A percentile compares a stretch with the other conserved stretches of the same genome.
These are phyloP conservation scores for Harmothoe impar DNA, from an alignment of 2,888 invertebrate species.

Conservation along the genomic window DNA sequence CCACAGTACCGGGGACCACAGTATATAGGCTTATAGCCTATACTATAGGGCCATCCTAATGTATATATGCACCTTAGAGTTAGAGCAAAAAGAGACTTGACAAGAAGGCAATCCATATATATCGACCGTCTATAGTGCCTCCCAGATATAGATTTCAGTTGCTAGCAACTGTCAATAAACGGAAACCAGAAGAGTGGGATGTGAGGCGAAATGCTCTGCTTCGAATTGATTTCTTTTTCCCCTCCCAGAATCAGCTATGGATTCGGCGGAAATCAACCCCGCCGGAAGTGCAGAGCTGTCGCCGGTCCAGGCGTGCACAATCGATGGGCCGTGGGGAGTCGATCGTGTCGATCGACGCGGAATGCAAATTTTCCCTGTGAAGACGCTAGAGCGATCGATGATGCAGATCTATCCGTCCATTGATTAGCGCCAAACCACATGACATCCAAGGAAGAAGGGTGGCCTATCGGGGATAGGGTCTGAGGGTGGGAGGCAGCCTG, in stretches of 20 bases:
- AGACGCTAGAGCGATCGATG: constrained; percentile 22
- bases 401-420: constrained; percentile 47
- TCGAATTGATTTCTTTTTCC: not conserved
- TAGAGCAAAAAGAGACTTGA: not conserved
- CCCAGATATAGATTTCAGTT: constrained; percentile 32
- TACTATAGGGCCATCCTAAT: not conserved
- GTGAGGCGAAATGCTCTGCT: not conserved
- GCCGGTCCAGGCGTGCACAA: not conserved
- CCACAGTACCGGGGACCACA: not conserved
- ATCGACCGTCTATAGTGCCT: constrained; percentile 40
- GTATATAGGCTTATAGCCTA: not conserved
- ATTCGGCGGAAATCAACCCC: constrained; percentile 44
- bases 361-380: constrained; percentile 54
- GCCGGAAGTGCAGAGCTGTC: constrained; percentile 25
- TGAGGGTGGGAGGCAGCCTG: not conserved
- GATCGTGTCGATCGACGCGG: constrained; percentile 45
- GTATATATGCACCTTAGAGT: not conserved
- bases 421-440: not conserved
- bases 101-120: constrained; percentile 54
- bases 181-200: constrained; percentile 22
- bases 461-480: constrained; percentile 4
- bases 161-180: constrained; percentile 14
- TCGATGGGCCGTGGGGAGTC: constrained; percentile 41
- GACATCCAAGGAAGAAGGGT: constrained; percentile 30
- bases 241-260: constrained; percentile 31